Base-by-base conservation (phyloP, 2,797 vertebrate genomes). In the Chrysocyon brachyurus region DNA sequence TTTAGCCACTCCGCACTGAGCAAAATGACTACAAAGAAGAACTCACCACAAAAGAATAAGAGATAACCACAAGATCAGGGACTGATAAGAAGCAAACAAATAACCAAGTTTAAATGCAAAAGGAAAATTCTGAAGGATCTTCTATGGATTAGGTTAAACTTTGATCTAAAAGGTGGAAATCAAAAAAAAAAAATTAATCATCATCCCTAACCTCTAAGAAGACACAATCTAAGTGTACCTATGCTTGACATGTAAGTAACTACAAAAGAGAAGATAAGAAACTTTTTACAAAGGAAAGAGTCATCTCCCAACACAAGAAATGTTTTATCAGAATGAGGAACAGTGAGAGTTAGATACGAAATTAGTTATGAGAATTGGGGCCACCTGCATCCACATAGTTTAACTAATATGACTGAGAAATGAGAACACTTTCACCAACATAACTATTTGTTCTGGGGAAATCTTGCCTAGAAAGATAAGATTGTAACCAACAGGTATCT, bases 41-140 rank as follows among this genome's bases (percentile, higher is more conserved):
- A 46, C 40, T 46, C 40, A 46, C 40, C 40, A 46, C 40, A 46
- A 46, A 46, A 46, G 40, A 68, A 79, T 63, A 73, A 1, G 5
- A 52, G 3, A 63, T 68, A 64, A 73, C 10, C 10, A 22, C 9
- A 81, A 75, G 19, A 87, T 11, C 46, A 72, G n/a, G 1, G 3
- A 5, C 22, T 81, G 64, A 73, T 17, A 96, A 63, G 52, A 89
- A 83, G 82, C 36, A 91, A 96, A 94, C 66, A 94, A 92, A 16
- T 66, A 56, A 66, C 7, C 36, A 88, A n/a, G 3, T 59, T 54
- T 79, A 94, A n/a, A 90, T 49, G 11, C 24, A 70, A 86, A 0
- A 84, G 57, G 46, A 86, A 59, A 64, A 7, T 1, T 46, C 26
- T 40, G 26, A 95, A 84, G 40, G 59, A 61, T 2, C 6, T 49